Percentiles rank a stretch among this genome's conserved stretches.
Conservation (phyloP, 2,113 vertebrate genomes). For the Poeciliopsis prolifica region DNA sequence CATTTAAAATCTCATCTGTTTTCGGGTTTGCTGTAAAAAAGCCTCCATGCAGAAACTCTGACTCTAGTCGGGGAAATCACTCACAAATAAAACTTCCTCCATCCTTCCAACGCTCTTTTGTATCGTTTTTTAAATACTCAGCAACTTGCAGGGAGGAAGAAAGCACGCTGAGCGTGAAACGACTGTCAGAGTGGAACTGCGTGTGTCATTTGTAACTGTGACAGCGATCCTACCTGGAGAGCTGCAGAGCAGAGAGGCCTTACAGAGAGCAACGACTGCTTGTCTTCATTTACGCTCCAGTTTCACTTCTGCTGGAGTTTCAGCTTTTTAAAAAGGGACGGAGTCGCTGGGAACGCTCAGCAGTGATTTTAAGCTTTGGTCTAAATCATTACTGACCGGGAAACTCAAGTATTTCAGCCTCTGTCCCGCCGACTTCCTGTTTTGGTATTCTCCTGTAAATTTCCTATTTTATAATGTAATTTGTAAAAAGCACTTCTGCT, state of each 20-base stretch:
- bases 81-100: constrained; percentile 35
- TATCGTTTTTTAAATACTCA: constrained; percentile 61
- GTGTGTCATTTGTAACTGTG: constrained; percentile 64
- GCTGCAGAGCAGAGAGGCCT: constrained; percentile 29
- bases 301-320: constrained; percentile 2
- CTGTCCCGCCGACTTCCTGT: no score
- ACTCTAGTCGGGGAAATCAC: constrained; percentile 3
- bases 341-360: neutral
- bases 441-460: no score
- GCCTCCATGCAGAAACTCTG: no score
- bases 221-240: constrained; percentile 59
- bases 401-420: no score
- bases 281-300: constrained; percentile 28
- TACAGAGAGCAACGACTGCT: constrained; percentile 19
- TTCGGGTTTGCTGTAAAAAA: neutral
- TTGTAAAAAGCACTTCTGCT: no score
- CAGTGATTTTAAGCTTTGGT: neutral
- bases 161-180: constrained; percentile 47
- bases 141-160: constrained; percentile 41
- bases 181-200: constrained; percentile 45
- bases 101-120: constrained; percentile 17
- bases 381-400: neutral
- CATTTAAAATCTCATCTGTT: neutral
- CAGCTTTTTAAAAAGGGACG: neutral
- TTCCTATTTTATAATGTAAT: no score